A percentile compares a stretch with the other conserved stretches of the same genome.
phyloP scores from a whole-genome alignment of 2,888 invertebrate genomes.

The Chelonus formosanus region DNA sequence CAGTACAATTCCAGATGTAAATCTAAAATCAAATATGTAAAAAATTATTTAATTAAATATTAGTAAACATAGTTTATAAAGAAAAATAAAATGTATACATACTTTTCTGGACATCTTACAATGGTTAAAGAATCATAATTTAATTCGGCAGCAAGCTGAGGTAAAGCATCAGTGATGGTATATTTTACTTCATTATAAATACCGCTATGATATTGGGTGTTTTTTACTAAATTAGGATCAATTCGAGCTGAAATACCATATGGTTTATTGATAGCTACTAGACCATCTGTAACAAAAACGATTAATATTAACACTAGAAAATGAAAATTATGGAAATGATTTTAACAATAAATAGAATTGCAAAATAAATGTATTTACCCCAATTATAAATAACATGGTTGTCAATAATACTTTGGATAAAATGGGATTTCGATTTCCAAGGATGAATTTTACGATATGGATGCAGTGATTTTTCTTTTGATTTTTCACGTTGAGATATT shows the following conservation, averaged over 20 bases:
- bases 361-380: slow-evolving; percentile 31
- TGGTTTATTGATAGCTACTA: slow-evolving; percentile 58
- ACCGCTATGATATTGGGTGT: neutral
- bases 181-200: slow-evolving; percentile 44
- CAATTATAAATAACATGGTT: slow-evolving; percentile 43
- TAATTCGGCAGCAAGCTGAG: slow-evolving; percentile 42
- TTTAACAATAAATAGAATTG: neutral
- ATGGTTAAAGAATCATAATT: slow-evolving; percentile 42
- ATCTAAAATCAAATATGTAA: slow-evolving; percentile 38
- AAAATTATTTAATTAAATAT: no score
- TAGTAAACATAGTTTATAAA: no score
- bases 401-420: slow-evolving; percentile 38
- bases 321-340: neutral
- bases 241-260: slow-evolving; percentile 52
- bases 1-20: slow-evolving; percentile 46
- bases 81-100: no score
- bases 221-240: neutral
- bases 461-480: slow-evolving; percentile 37
- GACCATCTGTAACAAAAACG: slow-evolving; percentile 47
- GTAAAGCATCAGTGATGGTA: slow-evolving; percentile 42
- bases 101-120: slow-evolving; percentile 43
- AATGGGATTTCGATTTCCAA: slow-evolving; percentile 46
- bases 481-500: slow-evolving; percentile 11
- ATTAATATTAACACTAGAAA: neutral
- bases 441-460: slow-evolving; percentile 50